Percentiles rank a stretch among this genome's conserved stretches.
Evolutionary conservation across 2,797 vertebrate genomes (phyloP).

Genomic region (Peromyscus aztecus): DNA sequence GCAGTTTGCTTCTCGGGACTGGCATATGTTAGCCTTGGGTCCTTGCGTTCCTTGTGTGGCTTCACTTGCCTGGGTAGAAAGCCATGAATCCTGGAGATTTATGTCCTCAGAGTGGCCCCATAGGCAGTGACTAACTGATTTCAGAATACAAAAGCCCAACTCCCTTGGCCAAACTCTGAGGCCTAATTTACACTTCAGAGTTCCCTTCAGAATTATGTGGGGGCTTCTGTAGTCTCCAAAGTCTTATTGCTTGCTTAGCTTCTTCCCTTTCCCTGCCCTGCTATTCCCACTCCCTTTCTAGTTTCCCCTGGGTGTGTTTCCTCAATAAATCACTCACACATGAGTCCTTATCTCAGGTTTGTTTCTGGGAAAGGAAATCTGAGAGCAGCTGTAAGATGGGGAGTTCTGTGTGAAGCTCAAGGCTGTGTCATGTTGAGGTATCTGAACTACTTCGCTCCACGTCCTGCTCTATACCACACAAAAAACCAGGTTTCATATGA

Average conservation of each 20-base stretch:
- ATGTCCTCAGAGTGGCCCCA: not conserved
- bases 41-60: not conserved
- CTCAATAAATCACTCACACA: slow-evolving; percentile 53
- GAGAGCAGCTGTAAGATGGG: not conserved
- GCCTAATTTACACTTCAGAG: slow-evolving; percentile 13
- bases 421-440: slow-evolving; percentile 23
- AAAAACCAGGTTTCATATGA: not conserved
- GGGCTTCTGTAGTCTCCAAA: not conserved
- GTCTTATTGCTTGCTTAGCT: not conserved
- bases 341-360: slow-evolving; percentile 5
- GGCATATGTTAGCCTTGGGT: not conserved
- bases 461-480: not conserved
- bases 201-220: not conserved
- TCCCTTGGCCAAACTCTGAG: not conserved
- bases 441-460: not conserved
- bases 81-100: slow-evolving; percentile 19
- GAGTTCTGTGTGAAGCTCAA: slow-evolving; percentile 38
- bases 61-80: slow-evolving; percentile 21
- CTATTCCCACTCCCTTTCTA: not conserved
- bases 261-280: slow-evolving; percentile 9
- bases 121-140: slow-evolving; percentile 4
- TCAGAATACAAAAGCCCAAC: not conserved
- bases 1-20: slow-evolving; percentile 15
- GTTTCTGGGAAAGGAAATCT: slow-evolving; percentile 49
- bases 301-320: slow-evolving; percentile 2